Percentiles rank a stretch among this genome's conserved stretches.
Conservation (phyloP, 2,113 vertebrate species). For the Charadrius vociferus region DNA sequence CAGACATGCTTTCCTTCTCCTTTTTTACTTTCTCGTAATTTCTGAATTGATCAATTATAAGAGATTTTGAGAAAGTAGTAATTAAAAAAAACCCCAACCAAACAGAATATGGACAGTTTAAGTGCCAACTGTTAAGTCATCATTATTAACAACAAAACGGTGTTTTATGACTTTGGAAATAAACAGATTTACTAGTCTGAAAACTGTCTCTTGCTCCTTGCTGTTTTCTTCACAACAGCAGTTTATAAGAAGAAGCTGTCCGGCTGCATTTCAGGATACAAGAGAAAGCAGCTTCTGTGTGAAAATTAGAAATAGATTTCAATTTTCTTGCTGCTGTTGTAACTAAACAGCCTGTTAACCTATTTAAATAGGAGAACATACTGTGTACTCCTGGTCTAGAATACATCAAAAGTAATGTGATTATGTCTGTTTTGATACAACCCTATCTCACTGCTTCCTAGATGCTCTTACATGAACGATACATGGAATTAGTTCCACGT, state of each 20-base stretch:
- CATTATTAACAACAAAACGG: background rate
- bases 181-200: constrained; percentile 29
- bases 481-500: constrained; percentile 72
- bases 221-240: background rate
- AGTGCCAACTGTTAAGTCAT: constrained; percentile 29
- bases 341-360: constrained; percentile 62
- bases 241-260: constrained; percentile 36
- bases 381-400: background rate
- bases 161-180: constrained; percentile 22
- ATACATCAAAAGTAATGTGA: constrained; percentile 38
- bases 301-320: constrained; percentile 54
- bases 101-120: constrained; percentile 15
- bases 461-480: constrained; percentile 61
- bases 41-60: constrained; percentile 65
- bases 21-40: background rate
- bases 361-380: constrained; percentile 23
- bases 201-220: constrained; percentile 19
- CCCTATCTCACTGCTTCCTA: constrained; percentile 54
- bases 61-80: constrained; percentile 20
- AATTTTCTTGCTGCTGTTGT: constrained; percentile 48
- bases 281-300: constrained; percentile 22
- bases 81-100: background rate
- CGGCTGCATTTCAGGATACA: background rate
- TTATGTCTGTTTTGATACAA: constrained; percentile 51
- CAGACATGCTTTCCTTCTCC: constrained; percentile 15